phyloP scores from a whole-genome alignment of 37 sponge, comb jelly and placozoan genomes.

The Haliclona indistincta region DNA sequence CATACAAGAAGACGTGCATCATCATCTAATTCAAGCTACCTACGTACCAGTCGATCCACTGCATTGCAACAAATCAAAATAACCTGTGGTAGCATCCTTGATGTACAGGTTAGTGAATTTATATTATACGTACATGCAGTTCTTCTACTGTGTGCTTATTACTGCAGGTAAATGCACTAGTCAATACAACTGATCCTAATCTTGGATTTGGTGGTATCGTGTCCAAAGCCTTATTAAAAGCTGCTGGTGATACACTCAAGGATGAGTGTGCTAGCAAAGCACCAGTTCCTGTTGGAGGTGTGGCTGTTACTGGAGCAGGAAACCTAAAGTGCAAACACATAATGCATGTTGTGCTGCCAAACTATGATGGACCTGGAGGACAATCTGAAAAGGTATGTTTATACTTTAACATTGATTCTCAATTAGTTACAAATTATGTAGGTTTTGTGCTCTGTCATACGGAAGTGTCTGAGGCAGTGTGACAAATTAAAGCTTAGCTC shows the following conservation, averaged over 20 bases:
- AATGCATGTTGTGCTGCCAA: conserved; percentile 41
- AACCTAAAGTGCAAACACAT: conserved; percentile 39
- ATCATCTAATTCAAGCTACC: too few species aligned
- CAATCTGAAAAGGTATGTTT: conserved; percentile 40
- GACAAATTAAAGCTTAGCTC: conserved; percentile 1
- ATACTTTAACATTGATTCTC: too few species aligned
- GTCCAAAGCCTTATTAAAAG: conserved; percentile 29
- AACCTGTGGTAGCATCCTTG: too few species aligned
- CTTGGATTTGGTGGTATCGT: conserved; percentile 33
- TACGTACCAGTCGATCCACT: too few species aligned
- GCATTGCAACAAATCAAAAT: too few species aligned
- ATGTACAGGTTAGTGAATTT: too few species aligned
- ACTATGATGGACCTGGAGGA: conserved; percentile 34
- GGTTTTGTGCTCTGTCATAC: conserved; percentile 14
- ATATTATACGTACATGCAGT: too few species aligned
- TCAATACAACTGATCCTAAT: conserved; percentile 4
- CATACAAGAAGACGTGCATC: too few species aligned
- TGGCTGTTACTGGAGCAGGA: conserved; percentile 54
- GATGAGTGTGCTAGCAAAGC: conserved; percentile 43
- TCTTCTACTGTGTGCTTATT: too few species aligned
- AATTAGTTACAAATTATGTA: too few species aligned
- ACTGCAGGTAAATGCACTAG: conserved; percentile 1
- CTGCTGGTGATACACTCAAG: conserved; percentile 53
- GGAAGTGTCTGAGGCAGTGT: conserved; percentile 40
- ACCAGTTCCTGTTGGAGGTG: conserved; percentile 30